phyloP scores from a whole-genome alignment of 2,888 invertebrate genomes.

The Synanthedon formicaeformis region DNA sequence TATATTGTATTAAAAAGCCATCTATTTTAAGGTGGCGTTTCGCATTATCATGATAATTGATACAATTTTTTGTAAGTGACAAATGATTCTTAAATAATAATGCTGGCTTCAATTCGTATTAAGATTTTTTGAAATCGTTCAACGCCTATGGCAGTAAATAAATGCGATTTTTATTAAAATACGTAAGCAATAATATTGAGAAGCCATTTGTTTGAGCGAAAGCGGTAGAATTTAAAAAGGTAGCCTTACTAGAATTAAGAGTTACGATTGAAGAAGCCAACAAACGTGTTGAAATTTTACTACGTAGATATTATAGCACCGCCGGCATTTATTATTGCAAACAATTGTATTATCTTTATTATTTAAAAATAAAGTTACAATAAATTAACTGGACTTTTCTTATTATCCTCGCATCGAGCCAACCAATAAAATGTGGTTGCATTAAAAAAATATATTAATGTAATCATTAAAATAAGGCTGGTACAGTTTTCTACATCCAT shows the following conservation, averaged over 20 bases:
- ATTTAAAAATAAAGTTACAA: slow-evolving; percentile 58
- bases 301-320: slow-evolving; percentile 54
- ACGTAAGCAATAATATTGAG: background rate
- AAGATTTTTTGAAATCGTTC: background rate
- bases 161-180: background rate
- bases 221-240: slow-evolving; percentile 55
- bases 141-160: too few species aligned
- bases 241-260: slow-evolving; percentile 67
- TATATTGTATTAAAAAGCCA: too few species aligned
- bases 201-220: slow-evolving; percentile 26
- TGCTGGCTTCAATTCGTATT: too few species aligned
- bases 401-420: background rate
- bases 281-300: slow-evolving; percentile 52
- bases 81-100: too few species aligned
- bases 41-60: too few species aligned
- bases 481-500: too few species aligned
- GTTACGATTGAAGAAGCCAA: slow-evolving; percentile 39
- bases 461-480: too few species aligned
- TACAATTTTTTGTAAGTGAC: too few species aligned
- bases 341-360: slow-evolving; percentile 52
- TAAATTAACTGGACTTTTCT: slow-evolving; percentile 21
- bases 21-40: too few species aligned
- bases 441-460: too few species aligned
- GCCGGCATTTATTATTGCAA: slow-evolving; percentile 58
- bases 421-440: background rate